Conservation (phyloP, 1,140 invertebrate genomes). For the Xylocopa sonorina region DNA sequence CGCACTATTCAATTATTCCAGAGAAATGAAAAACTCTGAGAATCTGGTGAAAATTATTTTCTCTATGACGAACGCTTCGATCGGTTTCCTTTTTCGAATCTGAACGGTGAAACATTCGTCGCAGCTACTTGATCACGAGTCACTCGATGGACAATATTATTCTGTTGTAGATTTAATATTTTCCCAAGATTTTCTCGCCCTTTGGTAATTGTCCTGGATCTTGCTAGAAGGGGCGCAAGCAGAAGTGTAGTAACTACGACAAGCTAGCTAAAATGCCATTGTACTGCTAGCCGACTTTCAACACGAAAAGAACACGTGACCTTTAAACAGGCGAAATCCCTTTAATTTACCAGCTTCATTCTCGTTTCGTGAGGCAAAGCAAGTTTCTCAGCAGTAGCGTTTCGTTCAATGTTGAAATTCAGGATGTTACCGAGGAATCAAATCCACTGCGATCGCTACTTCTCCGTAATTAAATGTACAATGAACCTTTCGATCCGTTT, state of each 20-base stretch:
- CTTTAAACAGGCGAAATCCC: slow-evolving; percentile 26
- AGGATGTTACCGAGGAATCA: too few species aligned
- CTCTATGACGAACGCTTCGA: not conserved
- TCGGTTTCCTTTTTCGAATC: not conserved
- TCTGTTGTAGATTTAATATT: too few species aligned
- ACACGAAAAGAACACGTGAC: slow-evolving; percentile 15
- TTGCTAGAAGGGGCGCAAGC: not conserved
- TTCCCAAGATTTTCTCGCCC: not conserved
- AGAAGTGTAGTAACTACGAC: not conserved
- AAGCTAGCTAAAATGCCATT: slow-evolving; percentile 62
- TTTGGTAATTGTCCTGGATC: not conserved
- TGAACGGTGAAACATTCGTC: not conserved
- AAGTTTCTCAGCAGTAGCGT: too few species aligned
- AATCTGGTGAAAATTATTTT: not conserved
- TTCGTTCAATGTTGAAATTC: too few species aligned
- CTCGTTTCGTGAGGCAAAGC: too few species aligned
- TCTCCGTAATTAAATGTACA: too few species aligned
- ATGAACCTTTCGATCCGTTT: too few species aligned
- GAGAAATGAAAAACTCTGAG: slow-evolving; percentile 11
- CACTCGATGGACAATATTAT: too few species aligned
- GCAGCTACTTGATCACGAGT: not conserved
- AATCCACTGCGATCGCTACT: too few species aligned
- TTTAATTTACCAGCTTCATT: not conserved
- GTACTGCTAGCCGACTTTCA: slow-evolving; percentile 37
- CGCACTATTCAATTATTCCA: slow-evolving; percentile 21